These are phyloP conservation scores for Oegoconia quadripuncta DNA, from an alignment of 2,888 invertebrate genomes.

Conservation along the genomic window DNA sequence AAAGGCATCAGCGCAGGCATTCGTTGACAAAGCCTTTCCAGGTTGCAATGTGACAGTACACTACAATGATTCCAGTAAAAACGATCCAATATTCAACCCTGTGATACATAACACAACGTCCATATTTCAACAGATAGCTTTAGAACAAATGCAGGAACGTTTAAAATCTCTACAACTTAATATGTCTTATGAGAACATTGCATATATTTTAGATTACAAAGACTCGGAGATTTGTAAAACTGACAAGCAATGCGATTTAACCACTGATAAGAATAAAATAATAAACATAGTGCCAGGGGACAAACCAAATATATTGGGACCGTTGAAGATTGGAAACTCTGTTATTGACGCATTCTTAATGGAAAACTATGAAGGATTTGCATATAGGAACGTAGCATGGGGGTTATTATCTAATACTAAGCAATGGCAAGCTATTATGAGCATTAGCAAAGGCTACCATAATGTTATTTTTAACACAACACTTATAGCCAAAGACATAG, in stretches of 20 bases:
- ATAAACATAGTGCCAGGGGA: conserved; percentile 31
- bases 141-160: conserved; percentile 41
- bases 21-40: conserved; percentile 51
- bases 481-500: conserved; percentile 53
- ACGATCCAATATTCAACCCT: conserved; percentile 56
- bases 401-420: conserved; percentile 34
- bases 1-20: conserved; percentile 51
- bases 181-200: conserved; percentile 39
- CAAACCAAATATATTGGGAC: conserved; percentile 54
- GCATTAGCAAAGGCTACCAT: conserved; percentile 50
- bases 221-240: conserved; percentile 47
- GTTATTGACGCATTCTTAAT: conserved; percentile 62
- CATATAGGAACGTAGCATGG: conserved; percentile 54
- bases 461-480: conserved; percentile 56
- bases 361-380: conserved; percentile 63
- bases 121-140: conserved; percentile 38
- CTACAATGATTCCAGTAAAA: conserved; percentile 27
- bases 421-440: conserved; percentile 45
- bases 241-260: conserved; percentile 47
- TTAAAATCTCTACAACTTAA: conserved; percentile 43
- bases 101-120: conserved; percentile 50
- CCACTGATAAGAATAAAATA: conserved; percentile 39
- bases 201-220: conserved; percentile 50
- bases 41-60: conserved; percentile 52
- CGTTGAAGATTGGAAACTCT: conserved; percentile 58